Evolutionary conservation across 2,113 vertebrate genomes (phyloP), one percentile per base, ranked within the genome.

Genomic region (Epinephelus moara): DNA sequence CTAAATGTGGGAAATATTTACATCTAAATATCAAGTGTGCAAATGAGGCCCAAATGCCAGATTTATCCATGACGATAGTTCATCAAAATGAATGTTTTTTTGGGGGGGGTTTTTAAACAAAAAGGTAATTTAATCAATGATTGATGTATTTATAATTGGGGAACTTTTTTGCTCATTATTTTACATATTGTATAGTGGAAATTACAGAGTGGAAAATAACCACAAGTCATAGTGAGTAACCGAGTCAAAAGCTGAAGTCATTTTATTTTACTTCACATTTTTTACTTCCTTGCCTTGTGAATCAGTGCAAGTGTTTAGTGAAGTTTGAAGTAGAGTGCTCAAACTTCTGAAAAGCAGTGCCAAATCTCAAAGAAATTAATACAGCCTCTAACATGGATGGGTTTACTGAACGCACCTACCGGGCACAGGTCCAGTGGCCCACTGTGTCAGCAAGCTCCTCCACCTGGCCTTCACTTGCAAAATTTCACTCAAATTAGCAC

Each of bases 1-100:
- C 33, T 57, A 33, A 59, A 81, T 33, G 60, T 62, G 57, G 49
- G 18, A 83, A 55, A 37, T 63, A 52, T 76, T 62, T 19, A 56
- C 13, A 59, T 53, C 56, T 37, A 57, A 77, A 64, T 69, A 27
- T 18, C 49, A 70, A 52, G 23, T 30, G 19, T 69, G 23, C 15
- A 2, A 75, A 70, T 30, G 30, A 50, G 30, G 33, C 62, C 12
- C 9, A 68, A 59, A 66, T 79, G 61, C 23, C 68, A 47, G 49
- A 55, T 80, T 42, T 13, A 42, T n/a, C 61, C n/a, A 25, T 52
- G 30, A 42, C 2, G 17, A 27, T 15, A 25, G n/a, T 57, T 57
- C 3, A 64, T 67, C 19, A 12, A 61, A 69, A 50, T 59, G 0
- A 71, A 60, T 55, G n/a, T n/a, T n/a, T n/a, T n/a, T n/a, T n/a